phyloP scores from a whole-genome alignment of 1,140 invertebrate genomes.

The Eriocheir sinensis region DNA sequence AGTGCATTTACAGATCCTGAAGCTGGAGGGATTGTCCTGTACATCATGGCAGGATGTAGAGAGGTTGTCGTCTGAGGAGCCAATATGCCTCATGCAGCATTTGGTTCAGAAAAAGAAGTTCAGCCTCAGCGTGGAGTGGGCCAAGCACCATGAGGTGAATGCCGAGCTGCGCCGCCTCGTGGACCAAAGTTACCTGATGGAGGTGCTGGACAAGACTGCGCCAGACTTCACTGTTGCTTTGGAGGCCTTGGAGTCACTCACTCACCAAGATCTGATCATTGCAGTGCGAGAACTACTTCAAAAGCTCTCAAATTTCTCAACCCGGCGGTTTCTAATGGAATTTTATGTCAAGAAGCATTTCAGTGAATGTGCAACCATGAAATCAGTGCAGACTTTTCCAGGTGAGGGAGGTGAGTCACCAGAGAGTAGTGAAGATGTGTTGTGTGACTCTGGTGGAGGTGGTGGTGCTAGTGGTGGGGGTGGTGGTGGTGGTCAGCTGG shows the following conservation, averaged over 20 bases:
- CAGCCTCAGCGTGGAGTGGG: slow-evolving; percentile 62
- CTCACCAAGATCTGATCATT: slow-evolving; percentile 17
- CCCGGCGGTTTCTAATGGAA: slow-evolving; percentile 64
- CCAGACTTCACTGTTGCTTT: slow-evolving; percentile 59
- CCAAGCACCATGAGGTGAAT: slow-evolving; percentile 48
- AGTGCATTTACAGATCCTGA: slow-evolving; percentile 64
- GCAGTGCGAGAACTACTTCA: slow-evolving; percentile 35
- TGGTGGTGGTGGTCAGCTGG: background rate
- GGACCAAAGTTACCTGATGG: slow-evolving; percentile 71
- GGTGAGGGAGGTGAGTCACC: background rate
- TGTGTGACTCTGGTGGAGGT: background rate
- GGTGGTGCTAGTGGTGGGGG: background rate
- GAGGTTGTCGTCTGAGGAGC: slow-evolving; percentile 32
- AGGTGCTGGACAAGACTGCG: slow-evolving; percentile 61
- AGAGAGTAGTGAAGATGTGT: background rate
- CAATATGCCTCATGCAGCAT: slow-evolving; percentile 50
- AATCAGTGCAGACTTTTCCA: background rate
- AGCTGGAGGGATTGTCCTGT: background rate
- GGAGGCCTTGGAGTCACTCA: slow-evolving; percentile 47
- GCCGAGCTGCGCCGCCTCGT: slow-evolving; percentile 47
- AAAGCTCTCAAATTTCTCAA: slow-evolving; percentile 59
- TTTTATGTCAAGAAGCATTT: slow-evolving; percentile 55
- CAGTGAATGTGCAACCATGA: background rate
- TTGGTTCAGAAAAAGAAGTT: slow-evolving; percentile 67
- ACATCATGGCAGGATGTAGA: slow-evolving; percentile 65